Evolutionary conservation across 2,888 invertebrate genomes (phyloP).

Genomic region (Lordiphosa fenestrarum): DNA sequence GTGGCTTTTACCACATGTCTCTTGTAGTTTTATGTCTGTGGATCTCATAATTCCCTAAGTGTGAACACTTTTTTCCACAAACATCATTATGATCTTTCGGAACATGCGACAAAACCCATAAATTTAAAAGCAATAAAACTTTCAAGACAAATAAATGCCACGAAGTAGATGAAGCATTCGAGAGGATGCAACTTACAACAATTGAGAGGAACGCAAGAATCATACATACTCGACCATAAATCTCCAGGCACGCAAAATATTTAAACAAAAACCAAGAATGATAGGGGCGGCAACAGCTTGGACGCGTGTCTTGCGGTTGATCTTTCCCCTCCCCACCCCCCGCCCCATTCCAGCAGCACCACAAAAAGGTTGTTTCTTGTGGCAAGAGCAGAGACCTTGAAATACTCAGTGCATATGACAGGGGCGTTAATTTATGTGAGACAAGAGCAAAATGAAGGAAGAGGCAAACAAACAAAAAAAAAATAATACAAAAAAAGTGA

Average conservation of each 20-base stretch:
- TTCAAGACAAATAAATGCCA: conserved; percentile 78
- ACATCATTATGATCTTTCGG: conserved; percentile 21
- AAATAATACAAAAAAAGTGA: background rate
- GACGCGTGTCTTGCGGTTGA: conserved; percentile 47
- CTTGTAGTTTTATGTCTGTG: background rate
- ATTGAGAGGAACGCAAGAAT: too few species aligned
- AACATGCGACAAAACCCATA: conserved; percentile 64
- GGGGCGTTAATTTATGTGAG: conserved; percentile 72
- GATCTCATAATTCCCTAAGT: conserved; percentile 53
- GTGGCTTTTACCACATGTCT: background rate
- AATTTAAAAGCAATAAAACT: conserved; percentile 78
- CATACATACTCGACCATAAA: conserved; percentile 41
- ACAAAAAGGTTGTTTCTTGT: background rate
- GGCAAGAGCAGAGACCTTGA: conserved; percentile 54
- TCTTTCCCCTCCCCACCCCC: conserved; percentile 2
- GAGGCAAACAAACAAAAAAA: background rate
- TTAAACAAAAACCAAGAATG: conserved; percentile 42
- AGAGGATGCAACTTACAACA: too few species aligned
- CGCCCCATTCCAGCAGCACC: background rate
- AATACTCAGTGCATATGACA: conserved; percentile 61
- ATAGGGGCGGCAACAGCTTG: conserved; percentile 14
- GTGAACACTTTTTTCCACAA: conserved; percentile 50
- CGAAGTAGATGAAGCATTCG: conserved; percentile 50
- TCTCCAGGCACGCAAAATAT: conserved; percentile 68
- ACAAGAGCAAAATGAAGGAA: conserved; percentile 13